Conservation (phyloP, 2,113 vertebrate genomes). For the Arizona elegans region DNA sequence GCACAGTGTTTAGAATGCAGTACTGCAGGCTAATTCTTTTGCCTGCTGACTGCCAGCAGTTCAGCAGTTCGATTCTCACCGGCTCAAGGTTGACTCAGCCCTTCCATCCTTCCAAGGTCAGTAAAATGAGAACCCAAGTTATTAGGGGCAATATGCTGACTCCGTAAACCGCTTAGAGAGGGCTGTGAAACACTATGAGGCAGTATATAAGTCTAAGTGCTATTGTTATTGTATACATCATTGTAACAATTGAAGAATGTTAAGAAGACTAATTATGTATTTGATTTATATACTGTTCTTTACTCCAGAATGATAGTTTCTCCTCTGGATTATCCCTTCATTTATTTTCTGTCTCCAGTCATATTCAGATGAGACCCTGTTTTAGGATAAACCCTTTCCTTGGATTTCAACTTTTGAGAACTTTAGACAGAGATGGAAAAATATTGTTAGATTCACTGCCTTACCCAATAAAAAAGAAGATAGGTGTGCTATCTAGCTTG, state of each 20-base stretch:
- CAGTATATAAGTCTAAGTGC: background rate
- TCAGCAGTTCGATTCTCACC: background rate
- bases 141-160: background rate
- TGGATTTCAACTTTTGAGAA: background rate
- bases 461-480: background rate
- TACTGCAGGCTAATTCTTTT: background rate
- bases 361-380: background rate
- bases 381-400: background rate
- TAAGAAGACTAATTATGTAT: background rate
- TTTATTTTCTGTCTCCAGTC: background rate
- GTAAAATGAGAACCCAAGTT: background rate
- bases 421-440: background rate
- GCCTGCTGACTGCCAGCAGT: background rate
- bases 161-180: background rate
- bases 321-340: background rate
- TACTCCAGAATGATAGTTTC: background rate
- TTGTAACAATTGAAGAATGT: background rate
- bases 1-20: background rate
- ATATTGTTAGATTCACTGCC: background rate
- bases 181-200: background rate
- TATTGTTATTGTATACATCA: background rate
- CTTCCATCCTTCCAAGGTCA: background rate
- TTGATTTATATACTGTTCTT: background rate
- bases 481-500: background rate
- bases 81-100: background rate